These are phyloP conservation scores for Dolichoris vasculosae DNA, from an alignment of 1,140 invertebrate species.

Conservation along the genomic window DNA sequence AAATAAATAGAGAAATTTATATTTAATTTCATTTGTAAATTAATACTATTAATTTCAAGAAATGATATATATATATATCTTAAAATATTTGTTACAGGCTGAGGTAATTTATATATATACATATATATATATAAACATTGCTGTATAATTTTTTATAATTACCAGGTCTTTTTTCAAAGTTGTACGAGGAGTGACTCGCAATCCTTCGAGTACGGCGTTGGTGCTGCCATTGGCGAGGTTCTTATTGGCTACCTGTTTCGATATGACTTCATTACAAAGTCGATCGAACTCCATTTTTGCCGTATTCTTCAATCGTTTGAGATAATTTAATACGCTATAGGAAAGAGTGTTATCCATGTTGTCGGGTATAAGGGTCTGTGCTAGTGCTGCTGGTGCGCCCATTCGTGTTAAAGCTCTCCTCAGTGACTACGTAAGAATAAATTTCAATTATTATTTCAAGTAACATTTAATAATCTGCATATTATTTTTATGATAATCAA, in stretches of 20 bases:
- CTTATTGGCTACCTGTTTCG: constrained; percentile 75
- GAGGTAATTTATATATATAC: background rate
- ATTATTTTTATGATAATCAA: background rate
- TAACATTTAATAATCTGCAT: background rate
- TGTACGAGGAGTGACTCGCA: constrained; percentile 81
- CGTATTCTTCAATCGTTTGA: constrained; percentile 96
- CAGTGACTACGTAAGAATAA: constrained; percentile 79
- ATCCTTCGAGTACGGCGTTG: constrained; percentile 78
- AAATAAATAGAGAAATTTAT: constrained; percentile 33
- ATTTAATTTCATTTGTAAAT: background rate
- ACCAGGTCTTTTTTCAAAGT: constrained; percentile 85
- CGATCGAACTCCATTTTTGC: constrained; percentile 97
- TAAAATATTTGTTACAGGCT: too few relatives aligned
- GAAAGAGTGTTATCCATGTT: constrained; percentile 94
- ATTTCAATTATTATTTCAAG: constrained; percentile 4
- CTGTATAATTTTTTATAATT: constrained; percentile 54
- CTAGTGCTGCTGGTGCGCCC: constrained; percentile 87
- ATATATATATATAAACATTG: too few relatives aligned
- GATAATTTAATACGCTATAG: constrained; percentile 94
- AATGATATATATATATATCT: too few relatives aligned
- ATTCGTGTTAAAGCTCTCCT: constrained; percentile 93
- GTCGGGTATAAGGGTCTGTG: constrained; percentile 91
- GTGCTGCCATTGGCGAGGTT: constrained; percentile 71
- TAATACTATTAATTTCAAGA: too few relatives aligned
- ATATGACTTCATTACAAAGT: constrained; percentile 85